Evolutionary conservation across 2,888 invertebrate genomes (phyloP).

Genomic region (Caenorhabditis sulstoni): DNA sequence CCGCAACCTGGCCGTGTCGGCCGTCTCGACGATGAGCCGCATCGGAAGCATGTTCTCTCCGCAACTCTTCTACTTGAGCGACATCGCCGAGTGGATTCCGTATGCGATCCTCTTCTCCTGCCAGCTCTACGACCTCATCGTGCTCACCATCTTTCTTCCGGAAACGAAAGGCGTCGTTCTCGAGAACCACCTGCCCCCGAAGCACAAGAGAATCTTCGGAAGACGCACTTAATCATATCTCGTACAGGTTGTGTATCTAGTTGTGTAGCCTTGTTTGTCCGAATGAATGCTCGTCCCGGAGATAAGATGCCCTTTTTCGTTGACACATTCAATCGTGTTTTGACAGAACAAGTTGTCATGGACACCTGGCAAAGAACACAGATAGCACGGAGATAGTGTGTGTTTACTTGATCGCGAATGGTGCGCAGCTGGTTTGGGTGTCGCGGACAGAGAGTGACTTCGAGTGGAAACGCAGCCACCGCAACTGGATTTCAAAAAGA

Average conservation of each 20-base stretch:
- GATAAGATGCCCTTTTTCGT: constrained; percentile 19
- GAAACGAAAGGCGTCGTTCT: constrained; percentile 60
- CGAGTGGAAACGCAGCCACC: constrained; percentile 9
- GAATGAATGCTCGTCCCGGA: not conserved
- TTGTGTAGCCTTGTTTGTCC: constrained; percentile 13
- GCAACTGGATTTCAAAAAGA: constrained; percentile 6
- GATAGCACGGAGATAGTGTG: constrained; percentile 1
- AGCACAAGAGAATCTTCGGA: constrained; percentile 57
- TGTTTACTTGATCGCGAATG: constrained; percentile 10
- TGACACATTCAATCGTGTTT: constrained; percentile 15
- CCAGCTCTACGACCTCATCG: constrained; percentile 47
- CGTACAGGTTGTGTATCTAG: not conserved
- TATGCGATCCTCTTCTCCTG: constrained; percentile 46
- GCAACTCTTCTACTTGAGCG: constrained; percentile 70
- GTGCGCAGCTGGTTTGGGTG: constrained; percentile 38
- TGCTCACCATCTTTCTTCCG: constrained; percentile 46
- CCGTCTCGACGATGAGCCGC: constrained; percentile 67
- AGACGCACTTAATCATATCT: constrained; percentile 25
- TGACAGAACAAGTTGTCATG: constrained; percentile 29
- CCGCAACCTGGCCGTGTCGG: constrained; percentile 72
- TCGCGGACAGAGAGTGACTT: constrained; percentile 23
- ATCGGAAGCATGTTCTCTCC: constrained; percentile 73
- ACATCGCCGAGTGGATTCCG: constrained; percentile 50
- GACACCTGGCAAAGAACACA: constrained; percentile 17
- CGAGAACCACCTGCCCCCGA: constrained; percentile 62